A percentile compares a stretch with the other conserved stretches of the same genome.
Evolutionary conservation across 2,797 vertebrate genomes (phyloP).

Genomic region (Brotogeris chrysoptera): DNA sequence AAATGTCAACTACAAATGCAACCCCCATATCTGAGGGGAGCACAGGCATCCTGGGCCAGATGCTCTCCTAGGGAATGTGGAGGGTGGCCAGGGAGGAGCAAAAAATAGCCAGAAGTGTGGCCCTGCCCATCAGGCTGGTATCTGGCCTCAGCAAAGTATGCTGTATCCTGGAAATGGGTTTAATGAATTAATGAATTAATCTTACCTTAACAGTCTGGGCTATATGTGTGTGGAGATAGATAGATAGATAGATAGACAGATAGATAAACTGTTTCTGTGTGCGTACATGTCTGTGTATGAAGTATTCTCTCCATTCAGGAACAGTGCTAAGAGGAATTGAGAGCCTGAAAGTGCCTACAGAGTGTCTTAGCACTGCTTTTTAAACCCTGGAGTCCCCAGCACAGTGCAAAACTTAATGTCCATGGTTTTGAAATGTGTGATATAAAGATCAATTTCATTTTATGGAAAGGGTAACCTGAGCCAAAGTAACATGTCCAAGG

Average conservation of each 20-base stretch:
- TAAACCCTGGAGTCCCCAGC: background rate
- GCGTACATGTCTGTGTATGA: background rate
- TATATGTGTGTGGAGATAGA: accelerated
- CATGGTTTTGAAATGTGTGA: constrained; percentile 5
- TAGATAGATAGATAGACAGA: too few relatives aligned
- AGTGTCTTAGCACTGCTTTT: background rate
- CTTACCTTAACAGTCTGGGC: background rate
- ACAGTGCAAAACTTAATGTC: background rate
- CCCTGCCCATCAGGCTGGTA: constrained; percentile 18
- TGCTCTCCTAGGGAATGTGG: constrained; percentile 11
- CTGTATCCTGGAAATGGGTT: background rate
- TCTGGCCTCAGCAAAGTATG: background rate
- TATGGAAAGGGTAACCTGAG: constrained; percentile 10
- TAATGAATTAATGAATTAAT: constrained; percentile 14
- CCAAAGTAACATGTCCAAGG: background rate
- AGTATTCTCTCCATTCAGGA: background rate
- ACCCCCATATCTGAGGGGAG: background rate
- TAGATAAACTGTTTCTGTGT: background rate
- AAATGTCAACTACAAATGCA: constrained; percentile 40
- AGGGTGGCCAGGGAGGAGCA: constrained; percentile 6
- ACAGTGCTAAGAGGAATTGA: background rate
- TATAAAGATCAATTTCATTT: constrained; percentile 44
- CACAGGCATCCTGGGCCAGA: background rate
- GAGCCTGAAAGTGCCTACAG: background rate
- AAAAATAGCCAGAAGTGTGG: constrained; percentile 50